Base-by-base conservation (phyloP, 2,888 invertebrate genomes). In the Euphydryas editha region DNA sequence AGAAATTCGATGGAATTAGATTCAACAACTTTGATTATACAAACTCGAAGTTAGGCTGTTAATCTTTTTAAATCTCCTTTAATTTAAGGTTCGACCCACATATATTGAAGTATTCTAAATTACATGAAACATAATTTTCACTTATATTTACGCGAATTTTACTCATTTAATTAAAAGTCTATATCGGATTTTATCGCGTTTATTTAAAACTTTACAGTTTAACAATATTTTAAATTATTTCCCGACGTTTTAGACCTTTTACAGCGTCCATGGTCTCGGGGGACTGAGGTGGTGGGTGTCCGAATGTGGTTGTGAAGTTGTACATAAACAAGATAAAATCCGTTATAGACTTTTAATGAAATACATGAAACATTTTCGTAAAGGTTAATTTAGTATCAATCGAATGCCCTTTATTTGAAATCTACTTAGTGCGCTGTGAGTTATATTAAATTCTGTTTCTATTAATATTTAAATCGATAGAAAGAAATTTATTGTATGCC, bases 341-440 rank as follows among this genome's bases (percentile, higher is more conserved):
- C n/a, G n/a, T n/a, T n/a, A n/a, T n/a, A n/a, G n/a, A n/a, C n/a
- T n/a, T n/a, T n/a, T n/a, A n/a, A n/a, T n/a, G n/a, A n/a, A 6
- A 6, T 24, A 30, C 30, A 46, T 18, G 17, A 39, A 47, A 24
- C 37, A 36, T 46, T 21, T 65, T 65, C 56, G 24, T n/a, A 62
- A 67, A 67, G 69, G 68, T 73, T 68, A 70, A 70, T 71, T 71
- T 66, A 69, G 37, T 70, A 71, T 69, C 51, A 67, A 70, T 70
- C 65, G 58, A 67, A 63, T 63, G 60, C 17, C 61, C 42, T 60
- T 51, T 2, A n/a, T 17, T 13, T 36, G 11, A 30, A 30, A 17
- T 36, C 36, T 10, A 54, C 21, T 54, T 49, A 13, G 15, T 21
- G 15, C 21, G 49, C 24, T 24, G 20, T 24, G 36, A 36, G 17